These are phyloP conservation scores for Lycopodina hypogea DNA, from an alignment of 37 sponge, comb jelly and placozoan genomes.

Conservation along the genomic window DNA sequence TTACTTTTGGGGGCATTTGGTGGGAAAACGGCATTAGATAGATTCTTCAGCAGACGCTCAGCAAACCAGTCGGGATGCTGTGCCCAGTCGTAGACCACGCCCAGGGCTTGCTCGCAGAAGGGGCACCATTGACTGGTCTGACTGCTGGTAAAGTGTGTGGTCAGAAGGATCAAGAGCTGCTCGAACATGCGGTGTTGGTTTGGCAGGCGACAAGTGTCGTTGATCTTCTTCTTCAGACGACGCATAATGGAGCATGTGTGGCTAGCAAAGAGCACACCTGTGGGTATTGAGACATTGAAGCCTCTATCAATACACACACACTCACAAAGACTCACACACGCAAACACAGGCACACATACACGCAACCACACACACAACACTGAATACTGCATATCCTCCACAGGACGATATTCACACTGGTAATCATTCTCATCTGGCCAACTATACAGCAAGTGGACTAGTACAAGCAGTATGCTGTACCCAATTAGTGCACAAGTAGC, in stretches of 20 bases:
- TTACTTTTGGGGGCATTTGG: background rate
- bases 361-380: too few species aligned
- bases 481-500: too few species aligned
- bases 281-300: background rate
- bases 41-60: conserved; percentile 41
- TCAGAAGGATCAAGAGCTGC: conserved; percentile 24
- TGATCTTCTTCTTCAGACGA: background rate
- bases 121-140: conserved; percentile 58
- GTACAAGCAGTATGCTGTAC: too few species aligned
- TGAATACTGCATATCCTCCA: too few species aligned
- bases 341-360: too few species aligned
- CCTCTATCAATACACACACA: background rate
- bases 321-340: too few species aligned
- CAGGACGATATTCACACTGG: too few species aligned
- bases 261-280: conserved; percentile 54
- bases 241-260: conserved; percentile 54
- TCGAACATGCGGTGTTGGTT: conserved; percentile 43
- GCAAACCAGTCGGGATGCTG: conserved; percentile 63
- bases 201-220: conserved; percentile 31
- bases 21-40: conserved; percentile 1
- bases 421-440: too few species aligned
- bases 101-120: conserved; percentile 81
- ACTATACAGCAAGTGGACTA: background rate
- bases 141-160: background rate
- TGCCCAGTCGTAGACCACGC: conserved; percentile 60